Evolutionary conservation across 2,113 vertebrate species (phyloP), one percentile per base, ranked within the genome.

Genomic region (Clinocottus analis): DNA sequence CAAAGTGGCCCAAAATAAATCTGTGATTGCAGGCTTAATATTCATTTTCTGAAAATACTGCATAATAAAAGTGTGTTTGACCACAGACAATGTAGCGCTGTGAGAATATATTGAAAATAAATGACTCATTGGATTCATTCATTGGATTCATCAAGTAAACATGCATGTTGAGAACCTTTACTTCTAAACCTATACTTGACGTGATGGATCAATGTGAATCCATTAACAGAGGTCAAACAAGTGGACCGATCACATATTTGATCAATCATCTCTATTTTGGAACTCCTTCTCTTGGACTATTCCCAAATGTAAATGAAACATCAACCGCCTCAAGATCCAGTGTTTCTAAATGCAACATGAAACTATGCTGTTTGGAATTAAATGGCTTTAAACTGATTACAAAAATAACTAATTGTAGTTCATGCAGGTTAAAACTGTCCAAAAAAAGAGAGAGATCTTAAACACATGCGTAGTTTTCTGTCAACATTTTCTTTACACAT

Each of bases 321-420:
- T n/a, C 19, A 10, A 11, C 51, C 10, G 23, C n/a, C 51, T 23
- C 21, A 12, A 5, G 51, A 23, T 53, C n/a, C n/a, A 53, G n/a
- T 53, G 51, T 53, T 53, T 53, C n/a, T 23, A 53, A 53, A 53
- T 23, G n/a, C n/a, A 23, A 23, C 51, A 13, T 23, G 9, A 23
- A 23, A 23, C 14, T 53, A n/a, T 72, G 47, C 51, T 59, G 68
- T 56, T 45, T 58, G 56, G 64, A 84, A 51, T 53, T 10, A 66
- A 67, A 35, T 29, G 5, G 33, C 25, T 67, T 27, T 5, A 37
- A 55, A 62, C n/a, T 75, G 5, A 47, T 56, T 47, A 33, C 3
- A n/a, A n/a, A 47, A 76, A 80, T n/a, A 73, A 17, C 31, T 76
- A 80, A 84, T 70, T 85, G 60, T 17, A 60, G 64, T 58, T 49